Evolutionary conservation across 2,888 invertebrate genomes (phyloP), one percentile per base, ranked within the genome.

Genomic region (Leptopilina syphax): DNA sequence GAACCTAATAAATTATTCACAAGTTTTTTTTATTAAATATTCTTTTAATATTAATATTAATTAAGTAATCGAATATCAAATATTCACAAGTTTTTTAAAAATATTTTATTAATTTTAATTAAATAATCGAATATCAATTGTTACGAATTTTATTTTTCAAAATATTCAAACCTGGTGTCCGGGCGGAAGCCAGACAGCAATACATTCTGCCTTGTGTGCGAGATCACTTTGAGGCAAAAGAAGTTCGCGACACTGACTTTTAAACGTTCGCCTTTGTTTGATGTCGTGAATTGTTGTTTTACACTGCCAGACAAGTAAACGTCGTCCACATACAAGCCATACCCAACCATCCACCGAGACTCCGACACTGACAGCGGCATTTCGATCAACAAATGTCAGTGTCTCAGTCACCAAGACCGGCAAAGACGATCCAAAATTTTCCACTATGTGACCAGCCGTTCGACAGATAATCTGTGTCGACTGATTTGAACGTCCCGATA

Each of bases 391-490:
- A 92, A 96, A 96, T 67, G 97, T 96, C 41, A 98, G 92, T 0
- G 97, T 96, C 92, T 98, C 98, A 34, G 97, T 97, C 3, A 98
- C 96, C 80, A 96, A 94, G 1, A 98, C 97, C 50, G 98, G 98
- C 67, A 98, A 91, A 1, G 97, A 95, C 47, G 95, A 93, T 0
- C 98, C 98, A 93, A 95, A 97, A 78, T 95, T 95, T 91, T 98
- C 97, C 0, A 97, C 94, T 18, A 94, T 93, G 89, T 96, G 96
- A 85, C 94, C 94, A 34, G 95, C 94, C 0, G 96, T 96, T 86
- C 96, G 96, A 86, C 96, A 95, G 66, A 97, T 94, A 8, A 97
- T 93, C 92, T 97, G 96, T 24, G 96, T 94, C 0, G 95, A 94
- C 86, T 95, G 95, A 81, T 93, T 94, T 0, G 95, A 94, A 81